Base-by-base conservation (phyloP, 2,888 invertebrate genomes). In the Sesia apiformis region DNA sequence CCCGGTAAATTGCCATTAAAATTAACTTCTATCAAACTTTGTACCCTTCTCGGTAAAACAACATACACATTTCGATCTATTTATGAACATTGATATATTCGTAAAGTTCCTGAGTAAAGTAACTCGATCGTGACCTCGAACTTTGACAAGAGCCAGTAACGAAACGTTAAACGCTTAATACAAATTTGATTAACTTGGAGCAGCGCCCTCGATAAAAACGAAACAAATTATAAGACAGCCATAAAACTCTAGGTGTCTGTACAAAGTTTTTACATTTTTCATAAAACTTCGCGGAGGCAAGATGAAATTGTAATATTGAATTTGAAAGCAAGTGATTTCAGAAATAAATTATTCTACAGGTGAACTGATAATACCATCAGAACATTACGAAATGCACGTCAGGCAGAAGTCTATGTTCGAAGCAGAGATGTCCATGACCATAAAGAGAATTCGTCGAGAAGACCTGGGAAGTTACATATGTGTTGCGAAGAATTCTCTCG, bases 401-500 rank as follows among this genome's bases (percentile, higher is more conserved):
- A 83, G 91, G 56, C 91, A 91, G 62, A 94, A 93, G 76, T 95
- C 95, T 38, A 91, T 93, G 84, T 97, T 96, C 76, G 96, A 96
- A 80, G 94, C 95, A 0, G 93, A 93, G 72, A 96, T 97, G 96
- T 91, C 93, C 40, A 92, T 97, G 84, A 94, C 93, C 54, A 94
- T 97, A 63, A 92, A 94, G 65, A 93, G 94, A 72, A 93, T 97
- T 62, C 93, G 94, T 59, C 91, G 92, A 60, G 93, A 93, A 58
- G 96, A 96, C 73, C 92, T 95, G 51, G 96, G 97, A 53, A 94
- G 94, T 53, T 97, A 97, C 81, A 92, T 93, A 54, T 97, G 97
- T 78, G 94, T 96, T 51, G 96, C 96, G 23, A 96, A 96, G 76
- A 96, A 96, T 77, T 95, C 95, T 2, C 90, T 97, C 3, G 97